These are phyloP conservation scores for Trichonephila clavata DNA, from an alignment of 1,140 invertebrate species.

Conservation along the genomic window DNA sequence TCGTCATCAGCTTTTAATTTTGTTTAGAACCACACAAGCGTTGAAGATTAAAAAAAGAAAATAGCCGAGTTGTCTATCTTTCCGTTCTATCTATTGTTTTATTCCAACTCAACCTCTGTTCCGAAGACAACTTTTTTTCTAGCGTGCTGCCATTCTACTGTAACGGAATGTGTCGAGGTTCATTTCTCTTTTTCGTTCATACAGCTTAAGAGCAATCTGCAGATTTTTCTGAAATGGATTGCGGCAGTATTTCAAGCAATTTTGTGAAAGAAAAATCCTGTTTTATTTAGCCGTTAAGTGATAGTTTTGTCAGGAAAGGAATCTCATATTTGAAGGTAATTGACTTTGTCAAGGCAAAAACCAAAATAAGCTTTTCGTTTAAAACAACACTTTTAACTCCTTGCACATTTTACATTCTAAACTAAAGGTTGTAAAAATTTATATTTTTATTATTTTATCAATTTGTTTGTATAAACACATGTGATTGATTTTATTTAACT, in stretches of 20 bases:
- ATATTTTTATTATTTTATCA: no score
- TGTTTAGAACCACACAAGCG: slow-evolving; percentile 45
- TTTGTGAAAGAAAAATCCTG: neutral
- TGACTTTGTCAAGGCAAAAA: neutral
- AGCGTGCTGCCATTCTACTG: slow-evolving; percentile 63
- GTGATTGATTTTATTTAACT: no score
- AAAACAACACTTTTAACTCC: no score
- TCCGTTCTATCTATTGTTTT: slow-evolving; percentile 37
- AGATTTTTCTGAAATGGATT: slow-evolving; percentile 24
- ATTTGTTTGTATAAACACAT: no score
- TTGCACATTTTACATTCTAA: no score
- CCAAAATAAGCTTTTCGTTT: neutral
- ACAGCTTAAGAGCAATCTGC: neutral
- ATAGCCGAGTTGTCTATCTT: neutral
- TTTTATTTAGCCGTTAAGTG: slow-evolving; percentile 7
- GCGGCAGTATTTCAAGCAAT: slow-evolving; percentile 7
- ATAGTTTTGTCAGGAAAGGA: neutral
- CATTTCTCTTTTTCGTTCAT: slow-evolving; percentile 13
- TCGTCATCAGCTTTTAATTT: slow-evolving; percentile 48
- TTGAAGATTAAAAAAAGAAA: slow-evolving; percentile 17
- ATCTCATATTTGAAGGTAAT: neutral
- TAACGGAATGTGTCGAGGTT: slow-evolving; percentile 64
- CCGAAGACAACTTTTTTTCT: slow-evolving; percentile 1
- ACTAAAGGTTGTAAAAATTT: no score
- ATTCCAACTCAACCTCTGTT: neutral